Evolutionary conservation across 2,888 invertebrate genomes (phyloP), one percentile per base, ranked within the genome.

Genomic region (Molorchus minor): DNA sequence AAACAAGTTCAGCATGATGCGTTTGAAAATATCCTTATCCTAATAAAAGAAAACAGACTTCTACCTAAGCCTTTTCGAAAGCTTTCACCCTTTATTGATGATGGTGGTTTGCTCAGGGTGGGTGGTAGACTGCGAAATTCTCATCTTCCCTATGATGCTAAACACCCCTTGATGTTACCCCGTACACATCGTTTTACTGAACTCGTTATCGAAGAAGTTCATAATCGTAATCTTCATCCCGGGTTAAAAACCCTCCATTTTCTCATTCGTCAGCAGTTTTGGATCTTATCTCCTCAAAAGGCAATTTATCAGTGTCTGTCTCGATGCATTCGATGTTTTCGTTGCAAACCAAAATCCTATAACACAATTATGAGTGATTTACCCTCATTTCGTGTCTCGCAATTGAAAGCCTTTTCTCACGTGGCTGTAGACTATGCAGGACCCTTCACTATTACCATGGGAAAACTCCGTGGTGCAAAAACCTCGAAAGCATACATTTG

Each of bases 361-460:
- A 41, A 61, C 29, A 53, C 62, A 35, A 20, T 58, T n/a, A 69
- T 64, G 64, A 67, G 64, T 16, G 49, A 68, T 33, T 59, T 68
- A 33, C 58, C 62, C 3, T 8, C 21, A 35, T n/a, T 21, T 15
- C 29, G 66, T 16, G 41, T 68, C 5, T 33, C 36, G 16, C 55
- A 46, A 15, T 40, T 33, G 1, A 33, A 25, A n/a, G 64, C 66
- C 0, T 71, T 71, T 56, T 41, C 17, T 2, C 44, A 30, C 4
- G 33, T 45, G 5, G 68, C 61, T 5, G 53, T 69, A 7, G 67
- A 71, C 43, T 71, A 63, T 44, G 63, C 58, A 3, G 71, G 70
- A 12, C 67, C 68, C 12, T 49, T 68, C 29, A 25, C 3, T 13
- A 35, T 46, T 0, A 33, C 67, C 30, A 62, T 58, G 36, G 41